Conservation (phyloP, 2,113 vertebrate genomes). For the Pluvianellus socialis region DNA sequence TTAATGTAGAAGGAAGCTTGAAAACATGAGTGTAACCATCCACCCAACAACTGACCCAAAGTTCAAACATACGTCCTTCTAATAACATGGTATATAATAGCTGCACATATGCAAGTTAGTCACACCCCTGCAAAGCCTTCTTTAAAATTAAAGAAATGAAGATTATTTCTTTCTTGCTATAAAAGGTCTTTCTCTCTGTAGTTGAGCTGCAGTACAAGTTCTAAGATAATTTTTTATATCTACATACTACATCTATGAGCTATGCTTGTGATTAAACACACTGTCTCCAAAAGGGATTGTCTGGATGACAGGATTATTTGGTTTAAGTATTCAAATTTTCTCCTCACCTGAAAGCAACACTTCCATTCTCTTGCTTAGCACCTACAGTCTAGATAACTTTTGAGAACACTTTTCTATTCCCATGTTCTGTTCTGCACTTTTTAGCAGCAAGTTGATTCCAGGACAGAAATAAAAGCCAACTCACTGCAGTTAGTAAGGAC, state of each 20-base stretch:
- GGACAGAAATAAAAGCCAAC: not conserved
- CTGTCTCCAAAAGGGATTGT: not conserved
- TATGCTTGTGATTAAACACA: not conserved
- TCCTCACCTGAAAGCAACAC: not conserved
- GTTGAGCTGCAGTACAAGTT: not conserved
- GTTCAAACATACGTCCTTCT: fast-evolving
- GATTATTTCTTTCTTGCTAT: not conserved
- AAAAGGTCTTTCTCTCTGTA: not conserved
- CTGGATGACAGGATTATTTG: not conserved
- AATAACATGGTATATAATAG: fast-evolving
- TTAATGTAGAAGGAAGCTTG: not conserved
- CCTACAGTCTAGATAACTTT: not conserved
- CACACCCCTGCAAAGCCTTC: not conserved
- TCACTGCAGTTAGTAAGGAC: not conserved
- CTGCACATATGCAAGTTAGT: not conserved
- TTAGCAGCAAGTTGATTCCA: not conserved
- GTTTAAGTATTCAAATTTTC: not conserved
- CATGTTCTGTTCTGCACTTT: not conserved
- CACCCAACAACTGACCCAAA: not conserved
- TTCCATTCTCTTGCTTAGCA: not conserved
- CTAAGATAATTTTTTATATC: not conserved
- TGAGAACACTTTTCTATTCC: not conserved
- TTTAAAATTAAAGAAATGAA: not conserved
- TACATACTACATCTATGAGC: not conserved
- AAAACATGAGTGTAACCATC: not conserved